Evolutionary conservation across 2,888 invertebrate genomes (phyloP).

Genomic region (Muschampia plurimacula): DNA sequence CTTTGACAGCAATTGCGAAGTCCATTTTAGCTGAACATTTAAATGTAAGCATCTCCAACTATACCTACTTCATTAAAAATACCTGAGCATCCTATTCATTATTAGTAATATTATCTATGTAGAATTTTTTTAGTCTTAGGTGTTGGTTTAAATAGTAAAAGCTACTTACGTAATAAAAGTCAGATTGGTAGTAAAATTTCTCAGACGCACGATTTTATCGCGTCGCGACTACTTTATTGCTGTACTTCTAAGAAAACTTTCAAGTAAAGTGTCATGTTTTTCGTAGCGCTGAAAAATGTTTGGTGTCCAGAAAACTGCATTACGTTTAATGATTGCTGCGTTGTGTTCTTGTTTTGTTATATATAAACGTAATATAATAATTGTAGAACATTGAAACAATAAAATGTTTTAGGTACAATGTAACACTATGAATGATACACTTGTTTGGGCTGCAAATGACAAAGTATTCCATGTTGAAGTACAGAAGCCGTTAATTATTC

Average conservation of each 20-base stretch:
- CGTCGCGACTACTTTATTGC: slow-evolving; percentile 35
- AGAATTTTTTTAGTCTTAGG: background rate
- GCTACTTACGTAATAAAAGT: slow-evolving; percentile 8
- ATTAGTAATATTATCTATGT: too few relatives aligned
- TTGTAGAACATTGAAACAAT: background rate
- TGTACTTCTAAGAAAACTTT: slow-evolving; percentile 27
- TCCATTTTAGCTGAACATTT: slow-evolving; percentile 63
- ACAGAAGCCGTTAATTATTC: slow-evolving; percentile 60
- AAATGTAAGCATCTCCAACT: slow-evolving; percentile 54
- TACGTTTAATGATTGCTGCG: too few relatives aligned
- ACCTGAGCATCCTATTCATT: too few relatives aligned
- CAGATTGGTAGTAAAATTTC: slow-evolving; percentile 22
- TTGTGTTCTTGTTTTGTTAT: too few relatives aligned
- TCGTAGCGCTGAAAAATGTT: background rate
- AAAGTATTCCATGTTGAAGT: slow-evolving; percentile 68
- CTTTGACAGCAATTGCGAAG: slow-evolving; percentile 60
- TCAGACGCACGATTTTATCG: slow-evolving; percentile 17
- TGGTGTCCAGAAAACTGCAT: background rate
- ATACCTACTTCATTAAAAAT: too few relatives aligned
- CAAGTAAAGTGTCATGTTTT: slow-evolving; percentile 25
- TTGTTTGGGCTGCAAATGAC: slow-evolving; percentile 73
- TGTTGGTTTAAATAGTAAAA: background rate
- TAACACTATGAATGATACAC: slow-evolving; percentile 59
- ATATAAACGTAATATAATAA: background rate
- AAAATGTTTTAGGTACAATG: slow-evolving; percentile 59